Base-by-base conservation (phyloP, 2,113 vertebrate genomes). In the Hydrochoerus hydrochaeris region DNA sequence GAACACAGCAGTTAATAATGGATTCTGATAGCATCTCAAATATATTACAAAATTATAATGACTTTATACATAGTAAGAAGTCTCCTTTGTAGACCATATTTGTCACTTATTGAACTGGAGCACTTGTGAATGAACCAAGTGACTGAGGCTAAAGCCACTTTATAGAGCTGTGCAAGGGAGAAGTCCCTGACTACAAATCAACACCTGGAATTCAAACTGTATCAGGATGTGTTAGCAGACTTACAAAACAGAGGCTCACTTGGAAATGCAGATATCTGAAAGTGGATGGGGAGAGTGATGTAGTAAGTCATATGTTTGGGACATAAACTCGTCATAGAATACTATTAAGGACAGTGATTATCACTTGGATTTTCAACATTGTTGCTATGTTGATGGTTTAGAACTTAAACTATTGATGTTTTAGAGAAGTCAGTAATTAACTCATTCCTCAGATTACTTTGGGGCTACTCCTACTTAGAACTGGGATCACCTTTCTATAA, bases 31-130 rank as follows among this genome's bases (percentile, higher is more conserved):
- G 32, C 22, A 84, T 83, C 85, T 95, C 19, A 96, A 71, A 41
- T 94, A 80, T 87, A 52, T 81, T 63, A n/a, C 30, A 58, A 88
- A 91, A 28, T 63, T 80, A 5, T 62, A 82, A 80, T 86, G 83
- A 44, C n/a, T 83, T 81, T 63, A 44, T 80, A 46, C 38, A 78
- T 52, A 35, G 3, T 80, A 54, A 84, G 13, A 62, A 67, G 78
- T 71, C 6, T 71, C 65, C 22, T 86, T 78, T 80, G 32, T 28
- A 75, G 63, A 65, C 16, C 3, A 5, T 41, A 75, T 89, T 60
- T 63, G 11, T 62, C 73, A 65, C 8, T 28, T 44, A 80, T 63
- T 73, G 17, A 46, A 62, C 22, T 54, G 73, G 16, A 58, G 62
- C 58, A 41, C 4, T 8, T 7, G 11, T 83, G 80, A 65, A 38